Evolutionary conservation across 2,888 invertebrate species (phyloP).

Genomic region (Drosophila meridiana): DNA sequence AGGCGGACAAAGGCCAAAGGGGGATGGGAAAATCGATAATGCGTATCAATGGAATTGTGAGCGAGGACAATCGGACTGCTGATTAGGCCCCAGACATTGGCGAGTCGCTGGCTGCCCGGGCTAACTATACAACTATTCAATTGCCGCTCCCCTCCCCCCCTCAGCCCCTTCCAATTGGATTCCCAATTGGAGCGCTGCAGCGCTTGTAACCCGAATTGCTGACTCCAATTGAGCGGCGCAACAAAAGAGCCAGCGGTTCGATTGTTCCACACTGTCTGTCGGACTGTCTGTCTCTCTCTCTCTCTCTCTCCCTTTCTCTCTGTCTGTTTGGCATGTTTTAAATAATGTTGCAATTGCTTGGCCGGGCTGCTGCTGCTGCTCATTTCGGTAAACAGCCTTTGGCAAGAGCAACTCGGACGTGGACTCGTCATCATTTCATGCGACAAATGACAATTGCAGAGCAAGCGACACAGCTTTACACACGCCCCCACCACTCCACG

Average conservation of each 20-base stretch:
- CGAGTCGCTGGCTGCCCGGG: not conserved
- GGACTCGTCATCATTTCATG: constrained; percentile 62
- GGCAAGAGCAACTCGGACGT: constrained; percentile 47
- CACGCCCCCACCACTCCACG: not conserved
- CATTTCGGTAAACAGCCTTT: constrained; percentile 69
- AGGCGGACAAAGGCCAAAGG: not conserved
- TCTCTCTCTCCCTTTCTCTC: not conserved
- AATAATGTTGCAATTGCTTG: constrained; percentile 35
- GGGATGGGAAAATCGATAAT: constrained; percentile 38
- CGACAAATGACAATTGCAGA: constrained; percentile 75
- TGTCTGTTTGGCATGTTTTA: constrained; percentile 27
- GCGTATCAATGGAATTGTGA: constrained; percentile 23
- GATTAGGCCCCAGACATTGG: constrained; percentile 33
- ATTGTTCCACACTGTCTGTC: constrained; percentile 32
- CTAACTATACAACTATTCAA: constrained; percentile 14
- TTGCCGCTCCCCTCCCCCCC: not conserved
- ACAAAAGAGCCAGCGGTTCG: constrained; percentile 44
- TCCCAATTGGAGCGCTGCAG: constrained; percentile 13
- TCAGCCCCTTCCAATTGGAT: not conserved
- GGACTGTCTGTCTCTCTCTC: not conserved
- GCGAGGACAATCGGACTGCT: constrained; percentile 17
- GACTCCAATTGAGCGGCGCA: constrained; percentile 56
- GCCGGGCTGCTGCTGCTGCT: constrained; percentile 38
- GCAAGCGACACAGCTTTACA: constrained; percentile 63
- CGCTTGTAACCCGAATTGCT: constrained; percentile 25